Evolutionary conservation across 1,140 invertebrate species (phyloP).

Genomic region (Neodiprion lecontei): DNA sequence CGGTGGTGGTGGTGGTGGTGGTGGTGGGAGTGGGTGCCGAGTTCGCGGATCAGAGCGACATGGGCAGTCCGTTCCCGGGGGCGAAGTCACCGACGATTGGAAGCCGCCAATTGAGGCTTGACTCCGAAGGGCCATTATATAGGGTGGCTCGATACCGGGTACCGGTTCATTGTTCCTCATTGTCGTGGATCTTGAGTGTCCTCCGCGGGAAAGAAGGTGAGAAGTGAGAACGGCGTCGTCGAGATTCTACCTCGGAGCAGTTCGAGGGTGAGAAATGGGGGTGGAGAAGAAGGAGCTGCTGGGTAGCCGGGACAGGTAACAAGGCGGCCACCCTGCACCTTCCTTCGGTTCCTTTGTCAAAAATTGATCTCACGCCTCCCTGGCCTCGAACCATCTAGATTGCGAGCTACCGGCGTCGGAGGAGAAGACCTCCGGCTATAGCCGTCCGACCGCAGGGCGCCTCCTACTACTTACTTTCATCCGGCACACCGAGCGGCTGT

Average conservation of each 20-base stretch:
- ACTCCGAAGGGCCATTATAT: background rate
- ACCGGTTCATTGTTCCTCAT: background rate
- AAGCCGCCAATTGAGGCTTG: background rate
- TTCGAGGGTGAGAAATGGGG: too few species aligned
- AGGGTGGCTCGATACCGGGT: background rate
- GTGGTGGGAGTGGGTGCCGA: too few species aligned
- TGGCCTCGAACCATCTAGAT: too few species aligned
- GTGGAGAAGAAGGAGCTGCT: background rate
- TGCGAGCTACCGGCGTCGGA: too few species aligned
- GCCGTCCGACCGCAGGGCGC: too few species aligned
- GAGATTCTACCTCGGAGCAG: too few species aligned
- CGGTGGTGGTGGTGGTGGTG: too few species aligned
- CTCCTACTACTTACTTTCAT: slow-evolving; percentile 78
- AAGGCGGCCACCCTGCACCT: background rate
- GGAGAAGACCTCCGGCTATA: too few species aligned
- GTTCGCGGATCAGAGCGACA: too few species aligned
- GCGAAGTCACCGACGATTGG: background rate
- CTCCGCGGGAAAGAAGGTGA: too few species aligned
- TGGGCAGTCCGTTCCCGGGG: background rate
- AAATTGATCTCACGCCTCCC: background rate
- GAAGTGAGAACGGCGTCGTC: too few species aligned
- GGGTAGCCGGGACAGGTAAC: background rate
- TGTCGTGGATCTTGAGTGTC: background rate
- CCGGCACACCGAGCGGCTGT: slow-evolving; percentile 81
- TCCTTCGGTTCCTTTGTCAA: background rate